Conservation (phyloP, 1,140 invertebrate species). For the Dryas iulia region DNA sequence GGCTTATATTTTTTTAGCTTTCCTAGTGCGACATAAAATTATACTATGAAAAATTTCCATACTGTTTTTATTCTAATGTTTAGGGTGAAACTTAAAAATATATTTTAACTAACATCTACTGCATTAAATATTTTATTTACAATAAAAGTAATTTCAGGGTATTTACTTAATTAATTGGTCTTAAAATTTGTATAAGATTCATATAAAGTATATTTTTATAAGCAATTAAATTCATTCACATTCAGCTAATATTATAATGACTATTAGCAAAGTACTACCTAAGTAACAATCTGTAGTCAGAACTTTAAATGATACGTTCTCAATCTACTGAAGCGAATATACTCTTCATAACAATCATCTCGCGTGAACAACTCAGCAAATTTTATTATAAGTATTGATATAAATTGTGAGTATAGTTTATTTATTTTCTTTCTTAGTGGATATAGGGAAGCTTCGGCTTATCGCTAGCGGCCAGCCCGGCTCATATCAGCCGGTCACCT, state of each 20-base stretch:
- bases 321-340: neutral
- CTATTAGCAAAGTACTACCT: neutral
- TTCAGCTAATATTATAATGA: too few species aligned
- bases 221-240: too few species aligned
- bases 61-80: neutral
- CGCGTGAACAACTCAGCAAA: neutral
- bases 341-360: neutral
- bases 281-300: neutral
- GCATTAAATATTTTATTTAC: neutral
- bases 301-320: neutral
- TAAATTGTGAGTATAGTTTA: slow-evolving; percentile 56
- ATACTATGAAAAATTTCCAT: neutral
- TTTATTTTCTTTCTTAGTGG: slow-evolving; percentile 73
- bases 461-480: slow-evolving; percentile 68
- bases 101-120: neutral
- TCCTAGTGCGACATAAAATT: neutral
- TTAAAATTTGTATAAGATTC: neutral
- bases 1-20: neutral
- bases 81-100: neutral
- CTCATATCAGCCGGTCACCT: slow-evolving; percentile 60
- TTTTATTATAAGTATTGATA: slow-evolving; percentile 41
- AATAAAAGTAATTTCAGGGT: neutral
- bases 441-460: slow-evolving; percentile 64
- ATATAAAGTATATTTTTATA: neutral
- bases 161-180: too few species aligned